Evolutionary conservation across 53 echinoderm and acorn worm species (phyloP), one percentile per base, ranked within the genome.

Genomic region (Mesocentrotus franciscanus): DNA sequence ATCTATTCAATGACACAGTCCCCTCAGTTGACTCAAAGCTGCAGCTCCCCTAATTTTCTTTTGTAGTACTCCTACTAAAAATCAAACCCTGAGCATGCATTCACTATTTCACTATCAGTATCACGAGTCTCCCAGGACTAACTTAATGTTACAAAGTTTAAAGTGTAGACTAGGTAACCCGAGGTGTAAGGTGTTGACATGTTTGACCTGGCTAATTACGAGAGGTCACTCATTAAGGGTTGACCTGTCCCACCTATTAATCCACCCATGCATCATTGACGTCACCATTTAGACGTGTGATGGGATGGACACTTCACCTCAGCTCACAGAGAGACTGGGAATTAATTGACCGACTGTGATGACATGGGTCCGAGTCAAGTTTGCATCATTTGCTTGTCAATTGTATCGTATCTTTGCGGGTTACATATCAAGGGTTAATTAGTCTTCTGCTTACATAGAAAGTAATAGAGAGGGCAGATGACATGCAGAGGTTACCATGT

Each of bases 181-280:
- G 58, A 87, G 58, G 57, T 87, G 58, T 22, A 18, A 87, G 58
- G 87, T 59, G 87, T 58, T 87, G 87, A 87, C 58, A 87, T 27
- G 87, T 87, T 87, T 29, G 87, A 87, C 58, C 57, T 4, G 26
- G 14, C n/a, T 87, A 87, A 87, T 87, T 87, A 87, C 56, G 27
- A 58, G 58, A 10, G 87, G 87, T 87, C 87, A 87, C 57, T 57
- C 87, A 87, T 87, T 87, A 87, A 87, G 29, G 20, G 57, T 58
- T 39, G n/a, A 81, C 58, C 87, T 57, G 87, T 87, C 87, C 87
- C 87, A 57, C 58, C 87, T 58, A 87, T 87, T 87, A 58, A 4
- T 87, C 87, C 87, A 87, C 87, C 87, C 20, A 87, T 59, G 5
- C 58, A 27, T 59, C 87, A 84, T 87, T 87, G 87, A 87, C 87